Conservation (phyloP, 2,113 vertebrate species). For the Xyrauchen texanus region DNA sequence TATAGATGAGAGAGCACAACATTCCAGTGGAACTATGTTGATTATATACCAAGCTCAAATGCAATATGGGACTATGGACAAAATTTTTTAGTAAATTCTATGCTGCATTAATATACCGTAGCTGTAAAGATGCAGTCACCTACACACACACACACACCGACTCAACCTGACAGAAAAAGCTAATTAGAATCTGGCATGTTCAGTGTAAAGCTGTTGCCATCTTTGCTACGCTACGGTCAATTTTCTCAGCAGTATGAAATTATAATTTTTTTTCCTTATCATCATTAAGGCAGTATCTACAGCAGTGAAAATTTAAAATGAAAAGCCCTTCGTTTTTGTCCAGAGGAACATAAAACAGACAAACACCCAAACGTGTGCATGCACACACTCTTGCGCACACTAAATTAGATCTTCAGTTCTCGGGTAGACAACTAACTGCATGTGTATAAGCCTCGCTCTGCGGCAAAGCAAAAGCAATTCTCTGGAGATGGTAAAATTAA, state of each 20-base stretch:
- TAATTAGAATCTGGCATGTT: slow-evolving; percentile 23
- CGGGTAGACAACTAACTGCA: slow-evolving; percentile 74
- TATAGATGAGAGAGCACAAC: neutral
- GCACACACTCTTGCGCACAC: slow-evolving; percentile 50
- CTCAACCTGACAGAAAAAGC: slow-evolving; percentile 30
- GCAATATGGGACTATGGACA: neutral
- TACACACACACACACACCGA: slow-evolving; percentile 38
- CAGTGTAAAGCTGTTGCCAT: slow-evolving; percentile 43
- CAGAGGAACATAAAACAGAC: slow-evolving; percentile 46
- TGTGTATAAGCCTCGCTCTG: slow-evolving; percentile 71
- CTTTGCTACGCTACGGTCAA: slow-evolving; percentile 47
- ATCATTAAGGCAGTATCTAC: slow-evolving; percentile 37
- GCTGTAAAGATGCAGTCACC: slow-evolving; percentile 50
- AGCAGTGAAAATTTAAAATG: slow-evolving; percentile 53
- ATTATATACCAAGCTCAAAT: neutral
- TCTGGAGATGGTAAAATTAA: slow-evolving; percentile 77
- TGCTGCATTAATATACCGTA: slow-evolving; percentile 62
- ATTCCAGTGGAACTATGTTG: neutral
- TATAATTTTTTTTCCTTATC: slow-evolving; percentile 52
- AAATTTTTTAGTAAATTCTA: slow-evolving; percentile 12
- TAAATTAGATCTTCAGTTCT: slow-evolving; percentile 79
- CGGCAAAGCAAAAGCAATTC: slow-evolving; percentile 76
- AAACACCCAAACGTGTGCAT: slow-evolving; percentile 36
- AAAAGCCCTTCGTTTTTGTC: slow-evolving; percentile 56
- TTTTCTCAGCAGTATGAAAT: slow-evolving; percentile 58